Evolutionary conservation across 2,113 vertebrate species (phyloP).

Genomic region (Typhlomys cinereus): DNA sequence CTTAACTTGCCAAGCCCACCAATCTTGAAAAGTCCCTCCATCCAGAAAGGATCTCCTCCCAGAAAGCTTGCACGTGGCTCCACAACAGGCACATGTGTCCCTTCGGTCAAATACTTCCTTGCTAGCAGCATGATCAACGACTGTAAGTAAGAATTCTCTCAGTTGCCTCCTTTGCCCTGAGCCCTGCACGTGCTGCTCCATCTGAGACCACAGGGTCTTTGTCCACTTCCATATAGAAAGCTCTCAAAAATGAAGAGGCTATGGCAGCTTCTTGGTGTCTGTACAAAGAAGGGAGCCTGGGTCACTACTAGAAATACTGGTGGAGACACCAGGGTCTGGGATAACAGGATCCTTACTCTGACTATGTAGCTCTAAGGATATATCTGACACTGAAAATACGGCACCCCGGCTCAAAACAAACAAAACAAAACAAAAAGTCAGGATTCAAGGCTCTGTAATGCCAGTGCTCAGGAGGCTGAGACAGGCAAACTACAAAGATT

Average conservation of each 20-base stretch:
- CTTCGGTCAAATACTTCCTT: background rate
- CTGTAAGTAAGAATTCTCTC: slow-evolving; percentile 44
- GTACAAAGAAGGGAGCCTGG: background rate
- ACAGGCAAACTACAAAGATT: background rate
- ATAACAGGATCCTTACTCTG: too few relatives aligned
- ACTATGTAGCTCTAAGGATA: background rate
- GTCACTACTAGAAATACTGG: background rate
- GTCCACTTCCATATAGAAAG: background rate
- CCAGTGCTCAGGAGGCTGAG: too few relatives aligned
- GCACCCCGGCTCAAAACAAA: background rate
- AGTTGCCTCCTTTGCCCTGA: too few relatives aligned
- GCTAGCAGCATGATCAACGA: background rate
- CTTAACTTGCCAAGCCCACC: fast-evolving
- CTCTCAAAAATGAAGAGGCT: background rate
- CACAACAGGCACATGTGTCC: background rate
- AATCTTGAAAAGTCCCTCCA: fast-evolving
- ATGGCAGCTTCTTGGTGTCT: background rate
- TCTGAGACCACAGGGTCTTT: background rate
- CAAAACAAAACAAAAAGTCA: too few relatives aligned
- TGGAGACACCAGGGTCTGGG: background rate
- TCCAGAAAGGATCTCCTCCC: fast-evolving
- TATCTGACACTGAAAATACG: background rate
- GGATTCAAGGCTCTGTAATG: too few relatives aligned
- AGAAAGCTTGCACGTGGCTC: fast-evolving
- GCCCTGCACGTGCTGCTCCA: background rate